Evolutionary conservation across 2,888 invertebrate genomes (phyloP).

Genomic region (Phalera bucephala): DNA sequence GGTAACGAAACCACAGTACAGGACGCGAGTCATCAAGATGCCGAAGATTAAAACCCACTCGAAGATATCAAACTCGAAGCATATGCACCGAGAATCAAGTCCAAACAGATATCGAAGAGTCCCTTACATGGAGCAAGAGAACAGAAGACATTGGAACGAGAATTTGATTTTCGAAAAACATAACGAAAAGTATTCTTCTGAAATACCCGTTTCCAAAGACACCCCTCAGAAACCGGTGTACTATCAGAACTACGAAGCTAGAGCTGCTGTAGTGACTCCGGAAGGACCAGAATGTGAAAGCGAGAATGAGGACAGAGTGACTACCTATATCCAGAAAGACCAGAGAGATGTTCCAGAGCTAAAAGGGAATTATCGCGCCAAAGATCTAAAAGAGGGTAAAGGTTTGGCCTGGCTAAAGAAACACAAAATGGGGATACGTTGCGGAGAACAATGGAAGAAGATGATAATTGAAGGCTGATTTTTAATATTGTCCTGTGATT

Average conservation of each 20-base stretch:
- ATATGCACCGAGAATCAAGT: slow-evolving; percentile 23
- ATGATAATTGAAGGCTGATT: slow-evolving; percentile 44
- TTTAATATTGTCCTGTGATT: slow-evolving; percentile 13
- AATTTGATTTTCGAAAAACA: slow-evolving; percentile 43
- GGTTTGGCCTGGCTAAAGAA: slow-evolving; percentile 54
- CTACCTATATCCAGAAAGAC: background rate
- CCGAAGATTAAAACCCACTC: slow-evolving; percentile 34
- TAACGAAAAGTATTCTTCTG: slow-evolving; percentile 29
- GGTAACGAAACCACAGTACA: slow-evolving; percentile 15
- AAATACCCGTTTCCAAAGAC: slow-evolving; percentile 21
- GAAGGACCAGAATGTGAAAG: too few species aligned
- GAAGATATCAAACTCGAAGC: slow-evolving; percentile 34
- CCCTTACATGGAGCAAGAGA: slow-evolving; percentile 63
- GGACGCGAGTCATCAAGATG: slow-evolving; percentile 10
- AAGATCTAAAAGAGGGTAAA: slow-evolving; percentile 14
- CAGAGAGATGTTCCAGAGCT: background rate
- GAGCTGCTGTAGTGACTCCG: slow-evolving; percentile 26
- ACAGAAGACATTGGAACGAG: slow-evolving; percentile 58
- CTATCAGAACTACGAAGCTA: slow-evolving; percentile 47
- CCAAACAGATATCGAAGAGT: slow-evolving; percentile 27
- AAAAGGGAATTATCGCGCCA: background rate
- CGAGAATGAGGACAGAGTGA: too few species aligned
- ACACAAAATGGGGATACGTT: slow-evolving; percentile 44
- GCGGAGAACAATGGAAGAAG: slow-evolving; percentile 56
- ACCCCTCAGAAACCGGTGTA: slow-evolving; percentile 18